A percentile compares a stretch with the other conserved stretches of the same genome.
phyloP scores from a whole-genome alignment of 2,113 vertebrate species.

The Neoarius graeffei region DNA sequence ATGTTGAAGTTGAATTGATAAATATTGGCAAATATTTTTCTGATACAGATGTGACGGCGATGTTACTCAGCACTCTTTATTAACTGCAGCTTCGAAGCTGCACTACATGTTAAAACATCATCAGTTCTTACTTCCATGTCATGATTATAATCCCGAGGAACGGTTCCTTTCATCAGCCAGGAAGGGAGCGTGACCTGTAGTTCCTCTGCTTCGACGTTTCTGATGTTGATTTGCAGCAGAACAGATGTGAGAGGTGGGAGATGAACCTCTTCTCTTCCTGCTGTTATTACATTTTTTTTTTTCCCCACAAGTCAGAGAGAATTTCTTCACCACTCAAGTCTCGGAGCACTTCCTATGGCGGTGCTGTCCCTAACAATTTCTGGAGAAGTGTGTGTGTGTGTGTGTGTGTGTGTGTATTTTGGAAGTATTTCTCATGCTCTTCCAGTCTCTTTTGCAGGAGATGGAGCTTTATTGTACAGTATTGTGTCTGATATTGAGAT shows the following conservation, averaged over 20 bases:
- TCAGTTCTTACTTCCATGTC: not conserved
- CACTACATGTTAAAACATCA: no score
- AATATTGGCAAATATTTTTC: no score
- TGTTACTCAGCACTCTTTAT: no score
- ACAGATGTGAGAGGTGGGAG: slow-evolving; percentile 16
- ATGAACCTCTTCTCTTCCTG: slow-evolving; percentile 13
- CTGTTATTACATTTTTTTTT: slow-evolving; percentile 10
- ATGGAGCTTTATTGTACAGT: no score
- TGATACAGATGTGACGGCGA: no score
- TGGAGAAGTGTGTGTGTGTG: no score
- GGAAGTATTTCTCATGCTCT: no score
- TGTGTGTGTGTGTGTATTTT: no score
- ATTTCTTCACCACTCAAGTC: slow-evolving; percentile 27
- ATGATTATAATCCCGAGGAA: not conserved
- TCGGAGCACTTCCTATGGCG: slow-evolving; percentile 11
- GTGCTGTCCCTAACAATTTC: not conserved
- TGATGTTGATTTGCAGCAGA: slow-evolving; percentile 8
- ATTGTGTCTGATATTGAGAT: no score
- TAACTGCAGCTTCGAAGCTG: no score
- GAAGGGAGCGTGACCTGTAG: not conserved
- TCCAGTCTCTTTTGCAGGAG: not conserved
- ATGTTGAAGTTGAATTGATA: no score
- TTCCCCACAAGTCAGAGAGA: not conserved
- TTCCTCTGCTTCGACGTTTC: not conserved
- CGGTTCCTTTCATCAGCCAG: not conserved